Percentiles rank a stretch among this genome's conserved stretches.
Evolutionary conservation across 2,113 vertebrate species (phyloP).

Genomic region (Perccottus glenii): DNA sequence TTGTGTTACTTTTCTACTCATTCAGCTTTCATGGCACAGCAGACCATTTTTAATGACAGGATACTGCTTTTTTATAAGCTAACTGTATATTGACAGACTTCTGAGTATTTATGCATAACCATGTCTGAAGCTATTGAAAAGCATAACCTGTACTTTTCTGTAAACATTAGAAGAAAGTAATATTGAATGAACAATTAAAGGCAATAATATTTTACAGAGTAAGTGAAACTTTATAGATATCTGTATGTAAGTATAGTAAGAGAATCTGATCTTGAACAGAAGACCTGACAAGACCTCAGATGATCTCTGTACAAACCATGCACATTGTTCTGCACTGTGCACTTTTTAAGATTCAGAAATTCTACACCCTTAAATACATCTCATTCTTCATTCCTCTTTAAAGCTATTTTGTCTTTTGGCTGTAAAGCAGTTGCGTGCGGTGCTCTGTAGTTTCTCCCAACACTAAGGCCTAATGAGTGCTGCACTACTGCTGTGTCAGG

Average conservation of each 20-base stretch:
- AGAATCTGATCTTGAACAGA: conserved; percentile 17
- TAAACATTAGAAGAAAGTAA: too few relatives aligned
- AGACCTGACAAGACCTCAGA: conserved; percentile 26
- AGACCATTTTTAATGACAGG: conserved; percentile 19
- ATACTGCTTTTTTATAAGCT: conserved; percentile 3
- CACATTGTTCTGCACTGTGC: conserved; percentile 9
- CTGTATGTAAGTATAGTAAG: too few relatives aligned
- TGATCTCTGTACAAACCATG: conserved; percentile 2
- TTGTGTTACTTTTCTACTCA: neutral
- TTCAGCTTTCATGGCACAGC: neutral
- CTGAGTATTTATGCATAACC: neutral
- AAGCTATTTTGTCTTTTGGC: conserved; percentile 32
- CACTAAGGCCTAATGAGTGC: conserved; percentile 43
- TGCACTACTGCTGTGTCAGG: conserved; percentile 30
- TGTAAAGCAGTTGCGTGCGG: conserved; percentile 32
- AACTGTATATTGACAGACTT: neutral
- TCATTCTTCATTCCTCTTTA: neutral
- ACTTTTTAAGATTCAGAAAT: conserved; percentile 6
- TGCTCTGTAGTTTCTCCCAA: conserved; percentile 16
- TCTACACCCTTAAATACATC: neutral
- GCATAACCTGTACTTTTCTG: too few relatives aligned
- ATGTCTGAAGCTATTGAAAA: neutral
- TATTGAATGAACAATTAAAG: neutral
- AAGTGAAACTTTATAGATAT: neutral
- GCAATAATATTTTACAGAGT: conserved; percentile 21